phyloP scores from a whole-genome alignment of 2,888 invertebrate genomes.

The Baccha elongata region DNA sequence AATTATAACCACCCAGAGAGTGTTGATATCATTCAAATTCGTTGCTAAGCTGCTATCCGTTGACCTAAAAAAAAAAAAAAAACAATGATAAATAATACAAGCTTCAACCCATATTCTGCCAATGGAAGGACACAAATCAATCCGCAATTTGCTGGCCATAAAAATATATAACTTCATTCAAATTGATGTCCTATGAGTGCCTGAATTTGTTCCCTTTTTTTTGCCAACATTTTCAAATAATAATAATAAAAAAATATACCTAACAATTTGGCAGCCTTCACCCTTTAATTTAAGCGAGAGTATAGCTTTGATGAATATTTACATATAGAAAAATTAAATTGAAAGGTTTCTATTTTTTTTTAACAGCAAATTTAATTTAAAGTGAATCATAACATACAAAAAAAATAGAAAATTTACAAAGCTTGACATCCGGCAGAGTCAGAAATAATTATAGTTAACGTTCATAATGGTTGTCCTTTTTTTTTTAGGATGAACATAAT shows the following conservation, averaged over 20 bases:
- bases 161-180: conserved; percentile 20
- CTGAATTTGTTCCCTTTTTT: background rate
- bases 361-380: conserved; percentile 13
- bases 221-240: conserved; percentile 1
- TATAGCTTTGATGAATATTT: conserved; percentile 22
- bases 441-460: conserved; percentile 27
- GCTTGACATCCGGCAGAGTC: conserved; percentile 19
- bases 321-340: conserved; percentile 11
- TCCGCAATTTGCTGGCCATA: conserved; percentile 20
- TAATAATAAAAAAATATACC: background rate
- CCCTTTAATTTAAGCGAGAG: background rate
- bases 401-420: conserved; percentile 22
- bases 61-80: conserved; percentile 11
- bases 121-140: conserved; percentile 10
- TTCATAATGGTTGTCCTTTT: background rate
- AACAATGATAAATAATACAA: background rate
- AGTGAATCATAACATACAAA: conserved; percentile 10
- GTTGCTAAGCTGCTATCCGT: background rate
- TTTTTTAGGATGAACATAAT: background rate
- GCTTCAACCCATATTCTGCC: background rate
- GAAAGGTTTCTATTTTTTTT: background rate
- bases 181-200: conserved; percentile 9
- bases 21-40: conserved; percentile 6
- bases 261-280: conserved; percentile 25
- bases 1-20: conserved; percentile 38